Conservation (phyloP, 1,140 invertebrate genomes). For the Nephotettix cincticeps region DNA sequence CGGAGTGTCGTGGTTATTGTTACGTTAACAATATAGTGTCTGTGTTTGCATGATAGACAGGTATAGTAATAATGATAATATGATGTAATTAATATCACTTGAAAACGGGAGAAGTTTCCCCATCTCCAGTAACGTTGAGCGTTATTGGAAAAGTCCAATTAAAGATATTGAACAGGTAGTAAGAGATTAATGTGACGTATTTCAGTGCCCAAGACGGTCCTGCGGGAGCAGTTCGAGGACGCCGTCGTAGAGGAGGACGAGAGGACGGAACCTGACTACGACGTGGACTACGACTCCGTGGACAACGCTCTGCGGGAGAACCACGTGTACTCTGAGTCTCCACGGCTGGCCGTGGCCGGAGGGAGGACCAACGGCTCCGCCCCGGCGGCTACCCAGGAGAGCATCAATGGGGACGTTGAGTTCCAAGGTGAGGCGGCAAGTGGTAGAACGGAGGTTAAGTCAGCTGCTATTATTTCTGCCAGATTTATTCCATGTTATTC, state of each 20-base stretch:
- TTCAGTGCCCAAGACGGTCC: constrained; percentile 77
- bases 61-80: too few species aligned
- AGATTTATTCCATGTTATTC: too few species aligned
- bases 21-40: too few species aligned
- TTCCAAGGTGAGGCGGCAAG: constrained; percentile 60
- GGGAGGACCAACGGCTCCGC: constrained; percentile 34
- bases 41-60: too few species aligned
- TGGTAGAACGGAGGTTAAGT: constrained; percentile 74
- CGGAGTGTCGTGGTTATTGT: too few species aligned
- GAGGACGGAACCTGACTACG: constrained; percentile 49
- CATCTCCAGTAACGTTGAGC: too few species aligned
- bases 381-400: constrained; percentile 22
- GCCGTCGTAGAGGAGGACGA: constrained; percentile 71
- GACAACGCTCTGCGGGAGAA: constrained; percentile 41
- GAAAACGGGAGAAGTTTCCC: too few species aligned
- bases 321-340: constrained; percentile 52
- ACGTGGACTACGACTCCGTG: constrained; percentile 49
- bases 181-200: too few species aligned
- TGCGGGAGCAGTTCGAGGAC: constrained; percentile 77
- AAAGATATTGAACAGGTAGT: too few species aligned
- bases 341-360: constrained; percentile 51
- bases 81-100: too few species aligned
- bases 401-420: not conserved
- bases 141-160: too few species aligned
- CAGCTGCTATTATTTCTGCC: too few species aligned